Evolutionary conservation across 2,113 vertebrate genomes (phyloP), one percentile per base, ranked within the genome.

Genomic region (Oenanthe oenanthe): DNA sequence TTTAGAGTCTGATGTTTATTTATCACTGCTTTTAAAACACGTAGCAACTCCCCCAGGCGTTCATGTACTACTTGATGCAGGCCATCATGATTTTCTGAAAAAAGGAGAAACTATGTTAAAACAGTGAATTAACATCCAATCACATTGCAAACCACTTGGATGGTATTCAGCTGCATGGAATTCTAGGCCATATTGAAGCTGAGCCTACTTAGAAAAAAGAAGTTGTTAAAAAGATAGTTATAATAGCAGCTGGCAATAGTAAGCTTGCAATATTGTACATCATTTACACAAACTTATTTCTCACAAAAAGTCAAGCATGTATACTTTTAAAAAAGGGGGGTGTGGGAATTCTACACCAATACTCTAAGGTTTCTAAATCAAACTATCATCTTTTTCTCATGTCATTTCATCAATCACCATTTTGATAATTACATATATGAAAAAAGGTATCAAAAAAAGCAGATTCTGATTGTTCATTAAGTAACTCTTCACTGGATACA

Each of bases 1-100:
- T 99, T 99, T 42, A 99, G 98, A 84, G 98, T 98, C 92, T 98
- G 99, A 97, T 99, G 99, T 96, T 99, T 99, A 96, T 95, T 98
- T 96, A 99, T 99, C 73, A 99, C 97, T 80, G 97, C 97, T 95
- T 99, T 99, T 94, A 99, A 97, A 85, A 99, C 98, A 82, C 98
- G 98, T 5, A 99, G 98, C 85, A 99, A 97, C 90, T 99, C 99
- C 12, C 99, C 99, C 7, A 99, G 98, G 48, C 99, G 98, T 97
- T 99, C 99, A 1, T 99, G 98, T 47, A 98, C 99, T 15, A 98
- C 97, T 36, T 99, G 98, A 96, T 99, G 98, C 71, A 99, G 98
- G 86, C 98, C 98, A 76, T 98, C 98, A 96, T 99, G 98, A 83
- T 98, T 98, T 96, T 99, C 99, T 99, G 97, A 34, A 96, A 96